Evolutionary conservation across 2,113 vertebrate genomes (phyloP), one percentile per base, ranked within the genome.

Genomic region (Scalopus aquaticus): DNA sequence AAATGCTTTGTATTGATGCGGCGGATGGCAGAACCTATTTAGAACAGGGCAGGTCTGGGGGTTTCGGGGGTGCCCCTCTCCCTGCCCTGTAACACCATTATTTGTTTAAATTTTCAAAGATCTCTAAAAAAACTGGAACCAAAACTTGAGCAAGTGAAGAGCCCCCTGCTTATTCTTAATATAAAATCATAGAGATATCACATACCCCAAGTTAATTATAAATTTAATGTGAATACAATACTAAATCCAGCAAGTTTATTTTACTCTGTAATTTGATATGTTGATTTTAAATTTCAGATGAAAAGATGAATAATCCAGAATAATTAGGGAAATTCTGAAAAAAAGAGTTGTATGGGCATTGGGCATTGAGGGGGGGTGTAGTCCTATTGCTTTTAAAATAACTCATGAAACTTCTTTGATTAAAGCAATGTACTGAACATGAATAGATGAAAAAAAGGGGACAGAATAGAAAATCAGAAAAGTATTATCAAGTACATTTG

Each of bases 21-120:
- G n/a, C n/a, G n/a, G n/a, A n/a, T n/a, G n/a, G n/a, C n/a, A n/a
- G n/a, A n/a, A n/a, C n/a, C n/a, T n/a, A n/a, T n/a, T n/a, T n/a
- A n/a, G n/a, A n/a, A n/a, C n/a, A n/a, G n/a, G n/a, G n/a, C n/a
- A n/a, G n/a, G n/a, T n/a, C n/a, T n/a, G n/a, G n/a, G n/a, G n/a
- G n/a, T n/a, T n/a, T n/a, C n/a, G n/a, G n/a, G n/a, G n/a, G n/a
- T n/a, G n/a, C n/a, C n/a, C n/a, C n/a, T n/a, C n/a, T n/a, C n/a
- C n/a, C n/a, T n/a, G n/a, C n/a, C n/a, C n/a, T n/a, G n/a, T n/a
- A n/a, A n/a, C n/a, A n/a, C 28, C 62, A 56, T 39, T 65, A 35
- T 89, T 72, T 87, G 65, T 65, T 85, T 79, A 74, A 32, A 80
- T n/a, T 76, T 80, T 84, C 54, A 82, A 87, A 72, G 32, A 42